These are phyloP conservation scores for Cynocephalus volans DNA, from an alignment of 2,113 vertebrate species.

Conservation along the genomic window DNA sequence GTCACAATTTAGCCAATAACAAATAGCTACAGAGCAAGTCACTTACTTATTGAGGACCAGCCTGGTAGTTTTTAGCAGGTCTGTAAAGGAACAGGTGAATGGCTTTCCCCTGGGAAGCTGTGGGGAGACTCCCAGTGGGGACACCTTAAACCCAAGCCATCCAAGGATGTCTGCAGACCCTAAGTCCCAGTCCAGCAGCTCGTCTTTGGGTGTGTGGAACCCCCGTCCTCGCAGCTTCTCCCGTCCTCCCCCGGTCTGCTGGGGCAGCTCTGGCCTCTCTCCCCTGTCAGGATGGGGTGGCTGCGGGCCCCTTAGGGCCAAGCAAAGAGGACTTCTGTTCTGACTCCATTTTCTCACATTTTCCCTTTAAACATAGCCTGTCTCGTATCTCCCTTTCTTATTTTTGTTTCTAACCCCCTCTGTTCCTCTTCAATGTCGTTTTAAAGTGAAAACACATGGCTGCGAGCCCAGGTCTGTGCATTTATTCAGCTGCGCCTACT, in stretches of 20 bases:
- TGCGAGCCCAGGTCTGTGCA: slow-evolving; percentile 62
- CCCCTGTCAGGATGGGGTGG: too few relatives aligned
- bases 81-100: neutral
- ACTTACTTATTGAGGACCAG: neutral
- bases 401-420: slow-evolving; percentile 81
- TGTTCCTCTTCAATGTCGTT: slow-evolving; percentile 80
- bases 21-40: neutral
- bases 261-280: neutral
- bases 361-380: slow-evolving; percentile 79
- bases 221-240: neutral
- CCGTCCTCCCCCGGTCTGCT: too few relatives aligned
- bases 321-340: slow-evolving; percentile 69
- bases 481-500: slow-evolving; percentile 90
- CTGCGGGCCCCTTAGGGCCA: neutral
- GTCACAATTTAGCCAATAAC: neutral
- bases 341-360: slow-evolving; percentile 75
- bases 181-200: neutral
- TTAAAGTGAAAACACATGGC: slow-evolving; percentile 88
- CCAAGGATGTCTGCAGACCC: neutral
- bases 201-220: neutral
- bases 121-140: neutral
- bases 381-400: slow-evolving; percentile 70
- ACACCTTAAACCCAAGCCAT: neutral
- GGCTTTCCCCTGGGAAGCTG: neutral
- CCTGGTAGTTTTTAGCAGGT: neutral